Conservation (phyloP, 2,888 invertebrate species). For the Xanthia togata region DNA sequence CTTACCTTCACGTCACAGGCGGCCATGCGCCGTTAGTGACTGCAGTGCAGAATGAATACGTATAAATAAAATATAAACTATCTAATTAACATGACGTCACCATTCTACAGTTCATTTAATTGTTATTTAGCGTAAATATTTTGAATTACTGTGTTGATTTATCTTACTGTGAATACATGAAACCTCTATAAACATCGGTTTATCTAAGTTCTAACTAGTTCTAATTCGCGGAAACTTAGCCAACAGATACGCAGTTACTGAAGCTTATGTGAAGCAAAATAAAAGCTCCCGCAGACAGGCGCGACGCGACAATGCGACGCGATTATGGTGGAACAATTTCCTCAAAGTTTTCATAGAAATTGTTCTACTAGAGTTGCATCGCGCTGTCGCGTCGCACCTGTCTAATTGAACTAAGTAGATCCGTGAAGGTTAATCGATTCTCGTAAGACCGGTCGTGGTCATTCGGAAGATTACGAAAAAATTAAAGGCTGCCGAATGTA, state of each 20-base stretch:
- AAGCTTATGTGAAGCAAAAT: too few relatives aligned
- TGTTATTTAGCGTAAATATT: slow-evolving; percentile 39
- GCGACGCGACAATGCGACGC: too few relatives aligned
- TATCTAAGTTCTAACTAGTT: too few relatives aligned
- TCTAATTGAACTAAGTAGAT: neutral
- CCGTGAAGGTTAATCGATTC: neutral
- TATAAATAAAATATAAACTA: slow-evolving; percentile 60
- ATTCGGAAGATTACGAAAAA: neutral
- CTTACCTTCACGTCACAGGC: slow-evolving; percentile 21
- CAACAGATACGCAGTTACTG: too few relatives aligned
- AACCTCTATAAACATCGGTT: neutral
- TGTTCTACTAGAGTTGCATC: too few relatives aligned
- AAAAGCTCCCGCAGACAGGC: too few relatives aligned
- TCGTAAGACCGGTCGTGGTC: neutral
- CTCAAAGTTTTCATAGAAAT: too few relatives aligned
- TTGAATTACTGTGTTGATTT: slow-evolving; percentile 3
- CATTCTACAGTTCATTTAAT: slow-evolving; percentile 39
- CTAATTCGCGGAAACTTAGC: too few relatives aligned
- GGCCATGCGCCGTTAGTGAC: slow-evolving; percentile 48
- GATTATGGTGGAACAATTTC: too few relatives aligned
- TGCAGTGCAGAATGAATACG: slow-evolving; percentile 60
- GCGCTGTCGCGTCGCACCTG: too few relatives aligned
- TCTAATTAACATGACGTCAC: slow-evolving; percentile 63
- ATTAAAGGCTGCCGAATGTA: neutral
- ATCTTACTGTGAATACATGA: neutral